A percentile compares a stretch with the other conserved stretches of the same genome.
phyloP scores from a whole-genome alignment of 2,888 invertebrate genomes.

The Pammene fasciana region DNA sequence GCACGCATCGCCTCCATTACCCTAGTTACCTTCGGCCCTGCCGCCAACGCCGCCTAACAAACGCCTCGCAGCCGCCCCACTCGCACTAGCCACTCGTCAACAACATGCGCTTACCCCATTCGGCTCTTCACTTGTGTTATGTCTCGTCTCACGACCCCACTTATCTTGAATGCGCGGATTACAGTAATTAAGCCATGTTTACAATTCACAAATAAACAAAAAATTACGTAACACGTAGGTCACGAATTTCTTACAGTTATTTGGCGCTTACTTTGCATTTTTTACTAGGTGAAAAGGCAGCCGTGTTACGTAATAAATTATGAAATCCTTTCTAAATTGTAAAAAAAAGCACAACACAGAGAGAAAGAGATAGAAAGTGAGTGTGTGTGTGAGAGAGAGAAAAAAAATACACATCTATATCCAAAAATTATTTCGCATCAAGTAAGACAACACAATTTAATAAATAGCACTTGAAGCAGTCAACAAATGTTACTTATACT shows the following conservation, averaged over 20 bases:
- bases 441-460: background rate
- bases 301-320: no score
- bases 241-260: no score
- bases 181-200: slow-evolving; percentile 12
- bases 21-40: slow-evolving; percentile 45
- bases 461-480: background rate
- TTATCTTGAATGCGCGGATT: slow-evolving; percentile 17
- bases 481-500: background rate
- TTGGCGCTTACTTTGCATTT: no score
- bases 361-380: background rate
- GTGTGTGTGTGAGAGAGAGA: no score
- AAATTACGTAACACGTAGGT: background rate
- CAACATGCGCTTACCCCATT: slow-evolving; percentile 46
- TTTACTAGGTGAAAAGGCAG: no score
- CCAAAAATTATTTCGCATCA: slow-evolving; percentile 18
- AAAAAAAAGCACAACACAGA: background rate
- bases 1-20: slow-evolving; percentile 50
- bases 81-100: slow-evolving; percentile 40
- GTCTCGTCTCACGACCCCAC: slow-evolving; percentile 11
- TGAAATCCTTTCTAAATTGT: no score
- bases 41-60: slow-evolving; percentile 23
- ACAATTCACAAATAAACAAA: slow-evolving; percentile 1
- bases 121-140: slow-evolving; percentile 11
- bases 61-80: slow-evolving; percentile 19
- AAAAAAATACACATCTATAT: background rate